Evolutionary conservation across 2,888 invertebrate species (phyloP), one percentile per base, ranked within the genome.

Genomic region (Encarsia formosa): DNA sequence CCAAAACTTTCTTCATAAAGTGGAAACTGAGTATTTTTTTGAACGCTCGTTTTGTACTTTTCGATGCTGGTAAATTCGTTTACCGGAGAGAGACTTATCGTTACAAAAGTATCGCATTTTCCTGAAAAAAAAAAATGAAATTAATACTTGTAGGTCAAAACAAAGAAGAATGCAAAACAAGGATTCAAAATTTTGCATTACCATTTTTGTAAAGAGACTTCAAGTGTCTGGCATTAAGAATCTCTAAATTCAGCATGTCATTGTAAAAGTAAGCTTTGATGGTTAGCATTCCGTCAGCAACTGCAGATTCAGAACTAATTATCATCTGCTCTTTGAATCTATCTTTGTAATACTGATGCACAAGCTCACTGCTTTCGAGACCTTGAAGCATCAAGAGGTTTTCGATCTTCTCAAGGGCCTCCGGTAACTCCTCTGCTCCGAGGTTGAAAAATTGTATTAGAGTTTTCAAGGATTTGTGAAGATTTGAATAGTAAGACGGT

Each of bases 1-100:
- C 85, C 83, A 76, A 98, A 96, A 64, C 85, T 86, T 78, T 98
- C 97, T 68, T 98, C 97, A 74, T 88, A 99, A 5, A 95, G 78
- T 0, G 98, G 97, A 75, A 92, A 95, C 37, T 93, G 79, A 35
- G 89, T 94, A 75, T 95, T 95, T 74, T 88, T 89, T 63, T 95
- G 90, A 5, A 91, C 89, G 71, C 90, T 89, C 1, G 97, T 97
- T 74, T 91, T 92, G 1, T 88, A 87, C 57, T 87, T 83, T 16
- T 83, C 80, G 11, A 86, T 79, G 37, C 82, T 84, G 2, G 82
- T 78, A 70, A 93, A 97, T 52, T 86, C 81, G 65, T 92, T 88
- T 62, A 88, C 87, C 0, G 97, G 97, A 51, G 92, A 77, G 42
- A 96, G 75, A 61, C 86, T 84, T 23, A 94, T 81, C 63, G 95